Conservation (phyloP, 2,888 invertebrate species). For the Drosophila colorata region DNA sequence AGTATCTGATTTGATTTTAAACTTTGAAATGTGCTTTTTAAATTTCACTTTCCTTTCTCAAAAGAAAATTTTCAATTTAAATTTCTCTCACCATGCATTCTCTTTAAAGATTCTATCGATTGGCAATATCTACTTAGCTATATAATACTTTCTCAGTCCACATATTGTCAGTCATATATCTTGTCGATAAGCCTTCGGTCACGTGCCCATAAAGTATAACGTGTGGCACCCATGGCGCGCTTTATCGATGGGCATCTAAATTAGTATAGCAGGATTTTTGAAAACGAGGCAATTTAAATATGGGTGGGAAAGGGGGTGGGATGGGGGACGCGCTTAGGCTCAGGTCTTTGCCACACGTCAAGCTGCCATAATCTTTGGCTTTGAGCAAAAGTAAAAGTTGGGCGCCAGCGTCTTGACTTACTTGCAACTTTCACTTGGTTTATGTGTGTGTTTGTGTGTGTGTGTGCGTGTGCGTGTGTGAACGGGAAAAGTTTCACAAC, state of each 20-base stretch:
- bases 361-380: slow-evolving; percentile 57
- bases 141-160: background rate
- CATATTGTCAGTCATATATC: slow-evolving; percentile 16
- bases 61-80: slow-evolving; percentile 2
- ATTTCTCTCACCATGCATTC: background rate
- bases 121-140: background rate
- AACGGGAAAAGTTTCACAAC: slow-evolving; percentile 61
- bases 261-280: slow-evolving; percentile 32
- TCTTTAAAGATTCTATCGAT: background rate
- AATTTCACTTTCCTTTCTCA: too few species aligned
- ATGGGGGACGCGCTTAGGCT: background rate
- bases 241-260: slow-evolving; percentile 40
- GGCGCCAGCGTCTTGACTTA: slow-evolving; percentile 67
- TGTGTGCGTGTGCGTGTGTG: slow-evolving; percentile 18
- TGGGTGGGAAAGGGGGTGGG: too few species aligned
- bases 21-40: too few species aligned
- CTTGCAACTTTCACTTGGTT: slow-evolving; percentile 67
- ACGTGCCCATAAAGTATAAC: slow-evolving; percentile 30
- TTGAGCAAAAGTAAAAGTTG: slow-evolving; percentile 69
- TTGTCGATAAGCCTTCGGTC: slow-evolving; percentile 31
- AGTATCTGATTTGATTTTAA: too few species aligned
- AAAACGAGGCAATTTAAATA: slow-evolving; percentile 33
- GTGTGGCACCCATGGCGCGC: slow-evolving; percentile 4
- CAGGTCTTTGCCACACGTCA: slow-evolving; percentile 38
- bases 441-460: slow-evolving; percentile 2